Evolutionary conservation across 92 coral and sea anemone species (phyloP).

Genomic region (Epizoanthus fatuus): DNA sequence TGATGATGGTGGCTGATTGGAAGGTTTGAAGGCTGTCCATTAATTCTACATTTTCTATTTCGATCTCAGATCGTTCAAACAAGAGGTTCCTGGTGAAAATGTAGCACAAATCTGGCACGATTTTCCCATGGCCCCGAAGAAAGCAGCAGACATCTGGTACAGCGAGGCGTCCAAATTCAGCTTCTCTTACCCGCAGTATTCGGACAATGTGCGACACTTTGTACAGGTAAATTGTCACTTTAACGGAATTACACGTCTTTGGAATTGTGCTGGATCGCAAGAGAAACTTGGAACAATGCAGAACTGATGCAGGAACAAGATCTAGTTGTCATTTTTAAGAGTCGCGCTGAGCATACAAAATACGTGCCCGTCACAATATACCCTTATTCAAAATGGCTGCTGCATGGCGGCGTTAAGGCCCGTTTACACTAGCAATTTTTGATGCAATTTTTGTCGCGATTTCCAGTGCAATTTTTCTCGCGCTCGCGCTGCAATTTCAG

Average conservation of each 20-base stretch:
- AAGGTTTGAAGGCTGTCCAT: no score
- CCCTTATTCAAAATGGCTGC: no score
- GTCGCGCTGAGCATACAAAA: no score
- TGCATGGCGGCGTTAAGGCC: no score
- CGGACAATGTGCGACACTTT: conserved; percentile 83
- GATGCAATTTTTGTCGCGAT: no score
- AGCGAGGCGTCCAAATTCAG: conserved; percentile 80
- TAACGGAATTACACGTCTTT: conserved; percentile 58
- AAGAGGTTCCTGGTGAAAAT: conserved; percentile 87
- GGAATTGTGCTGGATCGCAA: conserved; percentile 66
- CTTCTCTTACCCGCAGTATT: conserved; percentile 78
- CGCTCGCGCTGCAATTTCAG: no score
- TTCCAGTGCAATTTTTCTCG: no score
- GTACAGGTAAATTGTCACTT: conserved; percentile 77
- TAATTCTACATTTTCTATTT: background rate
- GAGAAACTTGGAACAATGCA: conserved; percentile 25
- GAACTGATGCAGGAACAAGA: no score
- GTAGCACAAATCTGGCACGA: conserved; percentile 97
- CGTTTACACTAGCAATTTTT: no score
- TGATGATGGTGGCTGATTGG: no score
- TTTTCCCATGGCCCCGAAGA: conserved; percentile 86
- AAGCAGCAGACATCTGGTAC: conserved; percentile 92
- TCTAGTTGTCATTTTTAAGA: no score
- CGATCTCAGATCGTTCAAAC: conserved; percentile 45
- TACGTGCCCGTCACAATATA: no score